Evolutionary conservation across 1,140 invertebrate genomes (phyloP).

Genomic region (Papilio machaon): DNA sequence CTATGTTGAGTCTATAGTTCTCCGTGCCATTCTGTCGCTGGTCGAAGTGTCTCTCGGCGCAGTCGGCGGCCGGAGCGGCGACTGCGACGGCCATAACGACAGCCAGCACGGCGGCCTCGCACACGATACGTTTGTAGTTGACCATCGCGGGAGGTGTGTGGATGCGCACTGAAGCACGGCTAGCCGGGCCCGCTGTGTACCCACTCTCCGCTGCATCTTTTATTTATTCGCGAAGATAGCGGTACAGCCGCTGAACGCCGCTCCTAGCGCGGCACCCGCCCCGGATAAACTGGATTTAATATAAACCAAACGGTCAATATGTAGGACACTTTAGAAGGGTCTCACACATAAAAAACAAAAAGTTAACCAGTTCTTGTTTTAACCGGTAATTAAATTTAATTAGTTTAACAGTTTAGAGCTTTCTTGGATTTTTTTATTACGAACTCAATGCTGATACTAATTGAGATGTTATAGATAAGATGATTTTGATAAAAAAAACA

Average conservation of each 20-base stretch:
- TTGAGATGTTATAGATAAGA: background rate
- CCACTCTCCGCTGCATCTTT: slow-evolving; percentile 75
- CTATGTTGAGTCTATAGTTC: slow-evolving; percentile 85
- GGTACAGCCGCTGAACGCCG: slow-evolving; percentile 62
- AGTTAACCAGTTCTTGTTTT: slow-evolving; percentile 30
- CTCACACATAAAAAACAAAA: slow-evolving; percentile 11
- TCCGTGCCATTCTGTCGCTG: slow-evolving; percentile 88
- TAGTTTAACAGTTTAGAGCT: slow-evolving; percentile 18
- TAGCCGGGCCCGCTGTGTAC: slow-evolving; percentile 64
- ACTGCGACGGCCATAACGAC: slow-evolving; percentile 44
- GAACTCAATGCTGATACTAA: background rate
- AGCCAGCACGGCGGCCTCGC: slow-evolving; percentile 62
- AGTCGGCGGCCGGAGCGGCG: slow-evolving; percentile 59
- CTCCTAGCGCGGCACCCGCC: slow-evolving; percentile 59
- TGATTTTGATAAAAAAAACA: too few relatives aligned
- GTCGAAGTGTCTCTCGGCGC: slow-evolving; percentile 81
- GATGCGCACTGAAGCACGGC: slow-evolving; percentile 62
- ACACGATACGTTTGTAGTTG: slow-evolving; percentile 76
- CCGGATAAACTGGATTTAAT: slow-evolving; percentile 72
- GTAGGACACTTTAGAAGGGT: slow-evolving; percentile 52
- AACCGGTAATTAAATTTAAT: slow-evolving; percentile 5
- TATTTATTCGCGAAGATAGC: slow-evolving; percentile 80
- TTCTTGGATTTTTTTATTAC: background rate
- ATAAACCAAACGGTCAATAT: slow-evolving; percentile 52
- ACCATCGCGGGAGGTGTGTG: slow-evolving; percentile 71